Conservation (phyloP, 1,140 invertebrate species). For the Polypedilum pembai region DNA sequence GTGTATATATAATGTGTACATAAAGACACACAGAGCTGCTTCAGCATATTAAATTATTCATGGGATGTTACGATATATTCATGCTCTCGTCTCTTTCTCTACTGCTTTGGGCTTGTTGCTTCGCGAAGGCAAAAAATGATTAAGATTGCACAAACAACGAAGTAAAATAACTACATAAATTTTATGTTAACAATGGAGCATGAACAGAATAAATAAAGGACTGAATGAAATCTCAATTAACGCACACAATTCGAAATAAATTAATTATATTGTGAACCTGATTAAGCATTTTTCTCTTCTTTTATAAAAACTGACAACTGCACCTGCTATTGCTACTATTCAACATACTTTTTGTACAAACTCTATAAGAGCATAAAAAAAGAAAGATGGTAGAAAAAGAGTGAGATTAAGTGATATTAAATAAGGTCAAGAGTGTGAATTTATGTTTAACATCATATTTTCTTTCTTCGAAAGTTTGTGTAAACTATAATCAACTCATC, state of each 20-base stretch:
- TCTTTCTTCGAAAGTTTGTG: neutral
- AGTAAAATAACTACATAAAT: neutral
- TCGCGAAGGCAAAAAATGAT: neutral
- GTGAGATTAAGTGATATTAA: neutral
- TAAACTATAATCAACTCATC: neutral
- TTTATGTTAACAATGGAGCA: neutral
- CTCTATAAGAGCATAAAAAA: neutral
- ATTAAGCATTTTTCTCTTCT: neutral
- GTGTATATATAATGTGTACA: neutral
- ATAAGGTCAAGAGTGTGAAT: conserved; percentile 12
- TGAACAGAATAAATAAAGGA: neutral
- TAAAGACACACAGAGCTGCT: neutral
- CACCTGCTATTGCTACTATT: neutral
- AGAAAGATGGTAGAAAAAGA: neutral
- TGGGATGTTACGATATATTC: conserved; percentile 13
- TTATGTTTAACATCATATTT: conserved; percentile 4
- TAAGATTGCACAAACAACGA: conserved; percentile 7
- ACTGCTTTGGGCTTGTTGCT: conserved; percentile 4
- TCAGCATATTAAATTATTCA: conserved; percentile 27
- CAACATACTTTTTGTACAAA: neutral
- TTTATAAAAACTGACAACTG: neutral
- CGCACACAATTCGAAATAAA: neutral
- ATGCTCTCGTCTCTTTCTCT: neutral
- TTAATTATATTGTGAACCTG: neutral
- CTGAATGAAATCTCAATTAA: neutral